Evolutionary conservation across 2,888 invertebrate species (phyloP).

Genomic region (Aphelenchoides bicaudatus): DNA sequence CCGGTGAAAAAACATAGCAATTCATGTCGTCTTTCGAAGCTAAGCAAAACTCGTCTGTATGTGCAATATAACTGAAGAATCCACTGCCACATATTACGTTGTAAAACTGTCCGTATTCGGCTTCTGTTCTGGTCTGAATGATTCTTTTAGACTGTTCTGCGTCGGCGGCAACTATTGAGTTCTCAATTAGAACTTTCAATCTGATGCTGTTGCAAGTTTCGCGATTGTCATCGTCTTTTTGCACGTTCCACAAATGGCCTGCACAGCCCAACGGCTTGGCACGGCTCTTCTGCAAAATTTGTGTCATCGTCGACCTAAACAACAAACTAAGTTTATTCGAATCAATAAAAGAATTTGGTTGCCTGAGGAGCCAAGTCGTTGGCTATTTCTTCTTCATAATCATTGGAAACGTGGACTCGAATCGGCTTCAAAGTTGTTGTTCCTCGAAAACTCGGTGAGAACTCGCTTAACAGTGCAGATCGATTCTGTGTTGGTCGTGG

Average conservation of each 20-base stretch:
- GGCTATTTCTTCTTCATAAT: constrained; percentile 5
- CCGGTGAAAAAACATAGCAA: constrained; percentile 55
- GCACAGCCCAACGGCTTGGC: constrained; percentile 12
- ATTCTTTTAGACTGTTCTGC: constrained; percentile 54
- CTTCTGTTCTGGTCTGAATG: constrained; percentile 50
- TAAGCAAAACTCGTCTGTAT: constrained; percentile 47
- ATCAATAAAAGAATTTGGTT: too few species aligned
- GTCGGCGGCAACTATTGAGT: constrained; percentile 40
- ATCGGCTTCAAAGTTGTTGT: too few species aligned
- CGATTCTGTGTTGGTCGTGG: too few species aligned
- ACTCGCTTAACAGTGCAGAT: constrained; percentile 5
- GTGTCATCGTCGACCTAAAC: too few species aligned
- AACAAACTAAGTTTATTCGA: too few species aligned
- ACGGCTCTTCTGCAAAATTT: not conserved
- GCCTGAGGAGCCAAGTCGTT: too few species aligned
- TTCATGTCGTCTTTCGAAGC: constrained; percentile 38
- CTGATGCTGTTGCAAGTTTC: constrained; percentile 56
- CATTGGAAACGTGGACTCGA: constrained; percentile 12
- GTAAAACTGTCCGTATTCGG: constrained; percentile 46
- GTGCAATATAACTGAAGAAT: constrained; percentile 57
- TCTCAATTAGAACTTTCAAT: constrained; percentile 46
- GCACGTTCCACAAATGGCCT: constrained; percentile 17
- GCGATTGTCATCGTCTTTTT: constrained; percentile 26
- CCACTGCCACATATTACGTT: constrained; percentile 60
- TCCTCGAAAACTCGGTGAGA: too few species aligned